A percentile compares a stretch with the other conserved stretches of the same genome.
These are phyloP conservation scores for Ploceus nigricollis DNA, from an alignment of 2,113 vertebrate genomes.

Conservation along the genomic window DNA sequence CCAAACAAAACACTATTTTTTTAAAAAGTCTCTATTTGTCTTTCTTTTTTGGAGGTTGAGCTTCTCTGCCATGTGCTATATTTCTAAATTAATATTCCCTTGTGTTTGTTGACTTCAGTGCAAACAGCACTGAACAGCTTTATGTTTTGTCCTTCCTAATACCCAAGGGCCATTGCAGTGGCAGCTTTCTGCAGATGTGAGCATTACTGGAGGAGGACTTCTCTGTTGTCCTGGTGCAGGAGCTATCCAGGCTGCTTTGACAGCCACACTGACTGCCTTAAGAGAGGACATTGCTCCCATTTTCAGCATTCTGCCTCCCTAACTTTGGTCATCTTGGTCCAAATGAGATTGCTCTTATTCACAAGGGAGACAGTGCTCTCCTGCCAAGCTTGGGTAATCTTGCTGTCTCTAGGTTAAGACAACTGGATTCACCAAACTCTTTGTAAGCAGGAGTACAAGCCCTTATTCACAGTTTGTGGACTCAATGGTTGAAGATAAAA, in stretches of 20 bases:
- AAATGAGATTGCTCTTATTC: neutral
- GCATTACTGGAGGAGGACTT: neutral
- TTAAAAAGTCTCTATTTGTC: neutral
- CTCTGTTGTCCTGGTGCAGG: neutral
- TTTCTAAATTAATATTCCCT: neutral
- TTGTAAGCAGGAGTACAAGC: neutral
- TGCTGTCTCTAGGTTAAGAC: neutral
- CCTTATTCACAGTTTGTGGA: neutral
- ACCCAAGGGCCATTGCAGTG: neutral
- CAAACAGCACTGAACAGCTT: neutral
- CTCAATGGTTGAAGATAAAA: neutral
- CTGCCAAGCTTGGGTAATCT: neutral
- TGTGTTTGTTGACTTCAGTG: neutral
- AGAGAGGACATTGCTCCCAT: neutral
- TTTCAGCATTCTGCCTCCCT: neutral
- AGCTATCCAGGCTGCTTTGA: neutral
- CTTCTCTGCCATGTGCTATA: neutral
- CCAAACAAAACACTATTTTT: neutral
- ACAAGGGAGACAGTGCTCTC: neutral
- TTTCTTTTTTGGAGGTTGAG: neutral
- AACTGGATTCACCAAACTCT: neutral
- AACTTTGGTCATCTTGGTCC: neutral
- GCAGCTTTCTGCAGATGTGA: neutral
- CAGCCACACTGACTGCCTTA: neutral
- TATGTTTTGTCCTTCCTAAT: neutral